Percentiles rank a stretch among this genome's conserved stretches.
Evolutionary conservation across 1,140 invertebrate genomes (phyloP).

Genomic region (Solen grandis): DNA sequence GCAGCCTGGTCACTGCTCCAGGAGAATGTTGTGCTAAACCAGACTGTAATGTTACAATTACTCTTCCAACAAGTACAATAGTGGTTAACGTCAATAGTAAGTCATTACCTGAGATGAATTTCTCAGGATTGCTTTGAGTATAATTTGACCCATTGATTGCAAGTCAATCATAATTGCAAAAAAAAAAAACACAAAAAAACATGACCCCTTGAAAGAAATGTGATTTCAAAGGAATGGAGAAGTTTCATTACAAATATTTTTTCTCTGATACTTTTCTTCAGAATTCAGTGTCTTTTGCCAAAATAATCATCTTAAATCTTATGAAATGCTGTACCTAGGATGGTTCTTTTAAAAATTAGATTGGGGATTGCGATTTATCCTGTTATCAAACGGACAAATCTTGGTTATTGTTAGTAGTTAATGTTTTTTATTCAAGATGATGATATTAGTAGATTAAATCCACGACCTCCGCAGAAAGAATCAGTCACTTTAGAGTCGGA

Average conservation of each 20-base stretch:
- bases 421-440: not conserved
- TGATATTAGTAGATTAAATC: not conserved
- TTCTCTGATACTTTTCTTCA: no score
- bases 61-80: conserved; percentile 30
- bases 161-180: not conserved
- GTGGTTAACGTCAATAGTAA: conserved; percentile 55
- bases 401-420: not conserved
- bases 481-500: not conserved
- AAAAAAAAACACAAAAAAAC: no score
- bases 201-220: not conserved
- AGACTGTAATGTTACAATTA: conserved; percentile 55
- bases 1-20: conserved; percentile 57
- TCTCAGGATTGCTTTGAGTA: no score
- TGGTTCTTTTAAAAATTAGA: no score
- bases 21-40: conserved; percentile 63
- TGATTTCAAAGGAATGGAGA: not conserved
- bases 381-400: not conserved
- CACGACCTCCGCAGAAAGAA: not conserved
- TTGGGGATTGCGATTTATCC: no score
- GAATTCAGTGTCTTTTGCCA: no score
- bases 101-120: no score
- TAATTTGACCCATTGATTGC: not conserved
- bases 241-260: no score
- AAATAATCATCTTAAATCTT: no score
- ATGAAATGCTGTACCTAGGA: no score